Conservation (phyloP, 2,113 vertebrate species). For the Ophthalmolycus amberensis region DNA sequence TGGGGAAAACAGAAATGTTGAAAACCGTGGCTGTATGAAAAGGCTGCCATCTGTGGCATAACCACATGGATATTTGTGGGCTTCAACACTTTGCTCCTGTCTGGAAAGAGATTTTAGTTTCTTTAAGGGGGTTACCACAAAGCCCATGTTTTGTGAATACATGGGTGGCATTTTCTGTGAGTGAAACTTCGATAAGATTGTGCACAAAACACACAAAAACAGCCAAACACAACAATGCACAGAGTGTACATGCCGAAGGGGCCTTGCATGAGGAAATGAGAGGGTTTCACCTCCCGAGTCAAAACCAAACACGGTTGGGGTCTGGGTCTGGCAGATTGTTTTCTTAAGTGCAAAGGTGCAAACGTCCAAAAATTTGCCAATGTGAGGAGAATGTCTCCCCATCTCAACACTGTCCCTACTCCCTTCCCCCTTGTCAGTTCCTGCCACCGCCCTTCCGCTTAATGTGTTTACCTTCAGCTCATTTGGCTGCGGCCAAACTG, state of each 20-base stretch:
- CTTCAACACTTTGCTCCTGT: conserved; percentile 74
- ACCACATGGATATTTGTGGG: conserved; percentile 74
- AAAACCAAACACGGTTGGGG: conserved; percentile 58
- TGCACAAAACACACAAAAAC: conserved; percentile 34
- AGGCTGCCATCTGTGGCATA: conserved; percentile 67
- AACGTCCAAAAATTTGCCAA: conserved; percentile 67
- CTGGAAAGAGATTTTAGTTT: conserved; percentile 60
- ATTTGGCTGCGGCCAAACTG: conserved; percentile 56
- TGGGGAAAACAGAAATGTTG: conserved; percentile 64
- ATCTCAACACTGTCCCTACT: conserved; percentile 54
- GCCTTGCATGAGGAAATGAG: conserved; percentile 63
- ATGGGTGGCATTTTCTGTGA: conserved; percentile 66
- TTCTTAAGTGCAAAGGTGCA: conserved; percentile 75
- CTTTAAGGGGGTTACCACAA: conserved; percentile 57
- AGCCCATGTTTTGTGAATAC: conserved; percentile 32
- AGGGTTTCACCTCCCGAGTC: conserved; percentile 57
- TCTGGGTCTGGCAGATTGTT: conserved; percentile 69
- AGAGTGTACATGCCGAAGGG: conserved; percentile 19
- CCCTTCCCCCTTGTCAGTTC: conserved; percentile 46
- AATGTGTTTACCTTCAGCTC: conserved; percentile 73
- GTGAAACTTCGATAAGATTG: conserved; percentile 50
- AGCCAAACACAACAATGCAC: conserved; percentile 24
- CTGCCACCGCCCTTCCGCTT: conserved; percentile 58
- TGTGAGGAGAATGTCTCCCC: conserved; percentile 69
- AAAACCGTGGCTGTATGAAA: conserved; percentile 43